Conservation (phyloP, 2,113 vertebrate species). For the Mohoua ochrocephala region DNA sequence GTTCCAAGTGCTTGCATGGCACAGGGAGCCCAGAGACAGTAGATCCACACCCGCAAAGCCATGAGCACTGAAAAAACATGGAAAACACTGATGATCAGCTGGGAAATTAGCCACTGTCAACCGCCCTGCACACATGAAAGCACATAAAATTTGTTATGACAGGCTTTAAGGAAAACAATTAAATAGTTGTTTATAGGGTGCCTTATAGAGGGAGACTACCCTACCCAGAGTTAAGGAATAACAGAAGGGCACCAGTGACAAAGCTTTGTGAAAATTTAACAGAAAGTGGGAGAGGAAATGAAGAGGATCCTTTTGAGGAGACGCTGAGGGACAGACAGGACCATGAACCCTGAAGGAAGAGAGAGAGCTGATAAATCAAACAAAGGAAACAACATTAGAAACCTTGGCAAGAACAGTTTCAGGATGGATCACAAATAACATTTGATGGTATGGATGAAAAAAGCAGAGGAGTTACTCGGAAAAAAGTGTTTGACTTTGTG, state of each 20-base stretch:
- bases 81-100: background rate
- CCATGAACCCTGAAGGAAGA: background rate
- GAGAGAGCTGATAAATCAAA: background rate
- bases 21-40: background rate
- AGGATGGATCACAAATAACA: background rate
- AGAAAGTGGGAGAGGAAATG: background rate
- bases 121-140: background rate
- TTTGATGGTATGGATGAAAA: background rate
- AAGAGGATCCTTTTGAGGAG: background rate
- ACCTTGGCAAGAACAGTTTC: background rate
- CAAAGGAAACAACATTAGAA: background rate
- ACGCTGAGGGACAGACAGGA: background rate
- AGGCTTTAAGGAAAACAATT: background rate
- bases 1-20: background rate
- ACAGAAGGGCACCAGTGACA: background rate
- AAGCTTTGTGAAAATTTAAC: background rate
- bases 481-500: background rate
- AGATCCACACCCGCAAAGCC: background rate
- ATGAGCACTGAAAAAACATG: background rate
- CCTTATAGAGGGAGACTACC: background rate
- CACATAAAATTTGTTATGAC: background rate
- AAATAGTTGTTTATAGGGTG: background rate
- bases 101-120: background rate
- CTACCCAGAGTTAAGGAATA: background rate
- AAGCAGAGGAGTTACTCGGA: background rate